These are phyloP conservation scores for Chaetodon trifasciatus DNA, from an alignment of 2,797 vertebrate genomes.

Conservation along the genomic window DNA sequence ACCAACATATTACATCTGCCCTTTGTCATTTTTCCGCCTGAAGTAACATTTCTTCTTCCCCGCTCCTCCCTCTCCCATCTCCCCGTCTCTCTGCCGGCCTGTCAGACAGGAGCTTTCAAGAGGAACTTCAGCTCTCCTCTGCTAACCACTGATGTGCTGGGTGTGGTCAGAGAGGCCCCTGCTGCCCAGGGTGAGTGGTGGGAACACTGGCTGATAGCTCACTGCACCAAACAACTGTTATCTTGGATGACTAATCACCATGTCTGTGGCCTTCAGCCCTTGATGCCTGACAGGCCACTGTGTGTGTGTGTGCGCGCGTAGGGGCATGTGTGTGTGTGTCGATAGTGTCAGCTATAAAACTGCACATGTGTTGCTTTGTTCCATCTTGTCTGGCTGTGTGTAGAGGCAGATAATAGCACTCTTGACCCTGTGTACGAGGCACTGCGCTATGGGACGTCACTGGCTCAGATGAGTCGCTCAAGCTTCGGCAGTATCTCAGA, in stretches of 20 bases:
- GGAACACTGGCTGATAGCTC: slow-evolving; percentile 38
- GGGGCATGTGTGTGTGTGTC: slow-evolving; percentile 9
- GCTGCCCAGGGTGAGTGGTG: slow-evolving; percentile 87
- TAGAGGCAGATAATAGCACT: slow-evolving; percentile 72
- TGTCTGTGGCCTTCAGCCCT: slow-evolving; percentile 47
- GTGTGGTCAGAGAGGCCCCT: slow-evolving; percentile 85
- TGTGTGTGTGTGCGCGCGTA: not conserved
- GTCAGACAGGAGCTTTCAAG: slow-evolving; percentile 89
- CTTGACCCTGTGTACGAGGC: slow-evolving; percentile 93
- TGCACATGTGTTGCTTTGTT: slow-evolving; percentile 48
- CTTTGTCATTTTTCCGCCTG: slow-evolving; percentile 18
- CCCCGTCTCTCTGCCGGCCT: slow-evolving; percentile 15
- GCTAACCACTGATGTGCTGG: slow-evolving; percentile 86
- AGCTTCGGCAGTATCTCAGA: slow-evolving; percentile 91
- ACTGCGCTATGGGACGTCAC: slow-evolving; percentile 92
- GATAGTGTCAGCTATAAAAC: slow-evolving; percentile 37
- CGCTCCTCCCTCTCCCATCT: not conserved
- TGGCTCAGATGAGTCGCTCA: slow-evolving; percentile 91
- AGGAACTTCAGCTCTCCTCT: slow-evolving; percentile 95
- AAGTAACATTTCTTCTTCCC: slow-evolving; percentile 36
- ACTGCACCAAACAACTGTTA: slow-evolving; percentile 33
- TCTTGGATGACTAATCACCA: slow-evolving; percentile 52
- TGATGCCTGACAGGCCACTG: slow-evolving; percentile 26
- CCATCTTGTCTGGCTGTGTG: slow-evolving; percentile 45
- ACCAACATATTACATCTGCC: not conserved